Base-by-base conservation (phyloP, 1,140 invertebrate genomes). In the Polyergus mexicanus region DNA sequence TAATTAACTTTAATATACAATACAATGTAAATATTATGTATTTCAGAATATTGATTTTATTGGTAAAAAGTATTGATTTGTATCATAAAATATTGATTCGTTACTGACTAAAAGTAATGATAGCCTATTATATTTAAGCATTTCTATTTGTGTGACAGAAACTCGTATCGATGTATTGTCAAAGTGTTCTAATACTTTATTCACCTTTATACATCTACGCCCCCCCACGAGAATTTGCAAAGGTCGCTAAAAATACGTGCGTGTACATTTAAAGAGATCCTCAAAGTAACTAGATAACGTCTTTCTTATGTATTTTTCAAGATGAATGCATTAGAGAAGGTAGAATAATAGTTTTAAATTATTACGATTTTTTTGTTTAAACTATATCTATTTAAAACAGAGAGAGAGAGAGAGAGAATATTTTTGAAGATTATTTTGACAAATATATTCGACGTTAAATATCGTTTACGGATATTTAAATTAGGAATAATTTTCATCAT, bases 181-280 rank as follows among this genome's bases (percentile, higher is more conserved):
- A 13, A 66, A 66, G 7, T 47, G 60, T 41, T 13, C 60, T 25
- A 7, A 2, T 28, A 3, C 32, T 4, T 13, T 66, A 62, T 81
- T 66, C 44, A 58, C 19, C 13, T 10, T n/a, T n/a, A n/a, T n/a
- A 16, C 75, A 28, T 72, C 86, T 68, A 86, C 60, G 85, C 11
- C 28, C 38, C 38, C 0, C 10, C 41, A 44, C 41, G n/a, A 16
- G 56, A 81, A 38, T 68, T 83, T 83, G 58, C 54, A 86, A 88
- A 86, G 58, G 84, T 83, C 76, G 41, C 19, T 56, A 63, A 74
- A 86, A 77, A 84, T 76, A 32, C 47, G 77, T 72, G 44, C 32
- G n/a, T 76, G 6, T 44, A 44, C 25, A 62, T 71, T 51, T 41
- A 86, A 38, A 66, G 69, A 83, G 68, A 83, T 75, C 62, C 56